These are phyloP conservation scores for Melitaea athalia DNA, from an alignment of 2,888 invertebrate species.

Conservation along the genomic window DNA sequence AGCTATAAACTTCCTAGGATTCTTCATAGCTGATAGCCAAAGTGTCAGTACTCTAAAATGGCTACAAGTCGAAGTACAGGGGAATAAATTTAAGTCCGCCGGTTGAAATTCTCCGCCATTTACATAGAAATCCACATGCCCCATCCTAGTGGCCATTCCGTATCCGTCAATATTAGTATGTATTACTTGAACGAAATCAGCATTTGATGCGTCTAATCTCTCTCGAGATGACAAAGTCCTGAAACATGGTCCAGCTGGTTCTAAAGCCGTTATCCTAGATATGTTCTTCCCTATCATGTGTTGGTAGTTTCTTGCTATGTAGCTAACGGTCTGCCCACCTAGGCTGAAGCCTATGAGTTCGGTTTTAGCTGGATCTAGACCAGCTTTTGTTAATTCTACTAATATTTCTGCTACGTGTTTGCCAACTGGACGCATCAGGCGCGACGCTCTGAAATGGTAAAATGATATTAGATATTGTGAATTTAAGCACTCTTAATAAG, in stretches of 20 bases:
- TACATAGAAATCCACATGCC: slow-evolving; percentile 71
- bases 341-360: slow-evolving; percentile 74
- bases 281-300: slow-evolving; percentile 62
- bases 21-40: slow-evolving; percentile 63
- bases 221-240: slow-evolving; percentile 55
- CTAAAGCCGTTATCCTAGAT: slow-evolving; percentile 67
- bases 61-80: slow-evolving; percentile 69
- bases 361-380: slow-evolving; percentile 62
- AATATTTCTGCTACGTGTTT: slow-evolving; percentile 69
- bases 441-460: slow-evolving; percentile 59
- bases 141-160: slow-evolving; percentile 73
- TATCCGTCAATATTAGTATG: slow-evolving; percentile 77
- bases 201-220: slow-evolving; percentile 62
- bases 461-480: background rate
- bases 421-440: slow-evolving; percentile 77
- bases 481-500: background rate
- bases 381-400: slow-evolving; percentile 56
- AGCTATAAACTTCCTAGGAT: slow-evolving; percentile 65
- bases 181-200: slow-evolving; percentile 71
- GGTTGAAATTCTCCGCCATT: slow-evolving; percentile 77
- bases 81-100: slow-evolving; percentile 60
- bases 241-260: slow-evolving; percentile 75
- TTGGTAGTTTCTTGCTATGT: slow-evolving; percentile 66
- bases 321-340: slow-evolving; percentile 71
- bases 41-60: slow-evolving; percentile 65